These are phyloP conservation scores for Eupithecia vulgata DNA, from an alignment of 2,888 invertebrate species.

Conservation along the genomic window DNA sequence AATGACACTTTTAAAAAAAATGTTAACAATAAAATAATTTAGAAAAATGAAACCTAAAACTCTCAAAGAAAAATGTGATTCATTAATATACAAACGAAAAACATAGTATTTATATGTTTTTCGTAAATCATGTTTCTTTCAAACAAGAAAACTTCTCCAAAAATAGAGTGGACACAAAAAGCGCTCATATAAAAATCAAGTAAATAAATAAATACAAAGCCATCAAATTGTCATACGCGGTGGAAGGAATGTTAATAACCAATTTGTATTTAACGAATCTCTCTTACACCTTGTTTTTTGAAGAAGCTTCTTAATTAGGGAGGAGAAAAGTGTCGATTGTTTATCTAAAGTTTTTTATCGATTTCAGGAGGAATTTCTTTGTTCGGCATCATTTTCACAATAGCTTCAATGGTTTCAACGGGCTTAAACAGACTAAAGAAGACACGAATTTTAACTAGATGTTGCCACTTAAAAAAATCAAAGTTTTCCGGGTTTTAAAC, in stretches of 20 bases:
- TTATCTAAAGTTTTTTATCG: too few relatives aligned
- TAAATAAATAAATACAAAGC: constrained; percentile 24
- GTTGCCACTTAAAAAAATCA: too few relatives aligned
- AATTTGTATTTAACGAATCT: constrained; percentile 81
- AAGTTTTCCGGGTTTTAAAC: too few relatives aligned
- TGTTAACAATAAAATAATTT: not conserved
- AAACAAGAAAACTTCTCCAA: not conserved
- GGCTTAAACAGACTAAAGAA: too few relatives aligned
- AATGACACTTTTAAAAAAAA: not conserved
- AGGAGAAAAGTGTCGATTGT: constrained; percentile 30
- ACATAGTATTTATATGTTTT: too few relatives aligned
- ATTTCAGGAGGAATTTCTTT: too few relatives aligned
- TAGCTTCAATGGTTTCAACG: too few relatives aligned
- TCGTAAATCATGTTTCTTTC: constrained; percentile 7
- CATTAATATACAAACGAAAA: not conserved
- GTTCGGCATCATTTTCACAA: too few relatives aligned
- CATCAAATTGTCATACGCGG: constrained; percentile 55
- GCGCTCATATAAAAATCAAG: constrained; percentile 28
- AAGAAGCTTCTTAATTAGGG: constrained; percentile 38
- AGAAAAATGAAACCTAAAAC: not conserved
- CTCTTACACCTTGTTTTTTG: constrained; percentile 52
- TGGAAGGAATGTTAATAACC: constrained; percentile 80
- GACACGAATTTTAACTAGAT: too few relatives aligned
- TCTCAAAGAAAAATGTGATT: not conserved
- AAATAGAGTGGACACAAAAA: constrained; percentile 40